Evolutionary conservation across 2,113 vertebrate species (phyloP).

Genomic region (Epinephelus cyanopodus): DNA sequence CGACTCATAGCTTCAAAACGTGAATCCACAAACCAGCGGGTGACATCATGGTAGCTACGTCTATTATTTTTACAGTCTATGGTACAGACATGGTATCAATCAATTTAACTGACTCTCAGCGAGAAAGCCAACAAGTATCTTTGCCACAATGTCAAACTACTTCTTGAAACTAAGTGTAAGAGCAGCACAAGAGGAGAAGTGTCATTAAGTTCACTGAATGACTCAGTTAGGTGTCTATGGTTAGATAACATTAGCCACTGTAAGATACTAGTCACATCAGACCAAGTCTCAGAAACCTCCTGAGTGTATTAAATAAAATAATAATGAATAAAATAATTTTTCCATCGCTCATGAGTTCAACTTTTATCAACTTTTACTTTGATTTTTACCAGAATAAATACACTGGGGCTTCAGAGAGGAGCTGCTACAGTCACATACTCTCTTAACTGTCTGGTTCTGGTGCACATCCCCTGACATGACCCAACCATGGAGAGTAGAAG

Average conservation of each 20-base stretch:
- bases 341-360: background rate
- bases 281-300: background rate
- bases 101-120: background rate
- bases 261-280: background rate
- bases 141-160: background rate
- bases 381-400: background rate
- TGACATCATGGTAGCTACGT: no score
- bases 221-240: background rate
- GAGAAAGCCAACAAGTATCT: no score
- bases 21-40: no score
- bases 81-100: no score
- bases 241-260: background rate
- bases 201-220: background rate
- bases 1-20: no score
- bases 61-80: no score
- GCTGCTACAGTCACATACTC: background rate
- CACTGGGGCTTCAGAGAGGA: background rate
- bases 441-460: background rate
- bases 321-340: no score
- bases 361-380: background rate
- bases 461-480: conserved; percentile 44
- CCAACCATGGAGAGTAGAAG: conserved; percentile 33
- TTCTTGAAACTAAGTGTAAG: background rate
- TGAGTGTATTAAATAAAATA: background rate
- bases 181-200: background rate